Conservation (phyloP, 1,140 invertebrate species). For the Zaprionus kolodkinae region DNA sequence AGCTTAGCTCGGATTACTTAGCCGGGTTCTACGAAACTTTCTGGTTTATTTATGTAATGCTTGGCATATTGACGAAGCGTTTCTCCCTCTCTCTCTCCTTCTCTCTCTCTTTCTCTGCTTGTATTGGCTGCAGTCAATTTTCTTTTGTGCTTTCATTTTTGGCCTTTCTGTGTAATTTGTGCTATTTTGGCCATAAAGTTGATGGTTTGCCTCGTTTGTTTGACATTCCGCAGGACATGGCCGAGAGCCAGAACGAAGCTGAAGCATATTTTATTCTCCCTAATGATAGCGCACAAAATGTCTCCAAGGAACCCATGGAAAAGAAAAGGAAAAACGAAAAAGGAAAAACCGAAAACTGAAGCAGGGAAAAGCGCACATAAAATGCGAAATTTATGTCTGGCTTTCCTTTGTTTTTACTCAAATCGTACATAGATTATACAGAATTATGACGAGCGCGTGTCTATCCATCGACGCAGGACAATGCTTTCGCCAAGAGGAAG, state of each 20-base stretch:
- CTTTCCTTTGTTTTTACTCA: constrained; percentile 82
- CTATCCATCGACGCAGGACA: constrained; percentile 75
- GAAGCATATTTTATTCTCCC: constrained; percentile 80
- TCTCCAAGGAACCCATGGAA: constrained; percentile 60
- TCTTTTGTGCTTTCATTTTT: constrained; percentile 52
- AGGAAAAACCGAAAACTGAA: constrained; percentile 42
- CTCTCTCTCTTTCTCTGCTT: constrained; percentile 14
- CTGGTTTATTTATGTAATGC: constrained; percentile 29
- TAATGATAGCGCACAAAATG: constrained; percentile 80
- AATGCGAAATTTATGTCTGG: constrained; percentile 82
- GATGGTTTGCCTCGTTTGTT: constrained; percentile 74
- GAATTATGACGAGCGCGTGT: constrained; percentile 82
- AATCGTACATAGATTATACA: constrained; percentile 83
- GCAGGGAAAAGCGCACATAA: constrained; percentile 71
- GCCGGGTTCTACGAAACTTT: neutral
- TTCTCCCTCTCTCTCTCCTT: constrained; percentile 10
- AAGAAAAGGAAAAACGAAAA: constrained; percentile 11
- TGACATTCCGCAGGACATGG: constrained; percentile 82
- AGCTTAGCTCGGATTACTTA: neutral
- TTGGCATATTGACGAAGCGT: constrained; percentile 48
- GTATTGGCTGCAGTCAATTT: constrained; percentile 38
- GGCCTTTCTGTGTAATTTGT: constrained; percentile 64
- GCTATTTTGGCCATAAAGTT: constrained; percentile 77
- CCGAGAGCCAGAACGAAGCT: constrained; percentile 36
- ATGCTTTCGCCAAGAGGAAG: constrained; percentile 35